Percentiles rank a stretch among this genome's conserved stretches.
Conservation (phyloP, 2,113 vertebrate species). For the Anser cygnoides region DNA sequence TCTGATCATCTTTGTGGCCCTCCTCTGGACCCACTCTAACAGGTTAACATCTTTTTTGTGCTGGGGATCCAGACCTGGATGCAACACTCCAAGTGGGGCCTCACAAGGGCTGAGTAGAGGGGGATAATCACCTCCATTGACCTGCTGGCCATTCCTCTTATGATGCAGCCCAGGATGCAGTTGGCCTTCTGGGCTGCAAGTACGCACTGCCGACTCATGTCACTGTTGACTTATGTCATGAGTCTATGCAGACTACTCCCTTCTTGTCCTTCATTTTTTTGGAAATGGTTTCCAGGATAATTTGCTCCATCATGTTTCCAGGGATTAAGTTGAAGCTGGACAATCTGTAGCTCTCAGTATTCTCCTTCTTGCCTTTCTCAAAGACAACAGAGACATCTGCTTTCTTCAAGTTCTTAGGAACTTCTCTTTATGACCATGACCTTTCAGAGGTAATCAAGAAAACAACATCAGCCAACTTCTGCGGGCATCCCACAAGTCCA, state of each 20-base stretch:
- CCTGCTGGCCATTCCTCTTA: too few species aligned
- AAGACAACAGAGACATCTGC: not conserved
- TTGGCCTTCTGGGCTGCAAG: too few species aligned
- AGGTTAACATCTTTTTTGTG: too few species aligned
- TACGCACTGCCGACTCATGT: too few species aligned
- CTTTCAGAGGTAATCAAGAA: not conserved
- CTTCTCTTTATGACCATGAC: rapidly evolving
- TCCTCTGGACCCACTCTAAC: too few species aligned
- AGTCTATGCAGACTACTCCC: not conserved
- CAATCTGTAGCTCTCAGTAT: not conserved
- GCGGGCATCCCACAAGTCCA: not conserved
- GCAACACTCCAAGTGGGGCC: too few species aligned
- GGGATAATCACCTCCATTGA: too few species aligned
- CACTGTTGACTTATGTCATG: too few species aligned
- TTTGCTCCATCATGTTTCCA: not conserved
- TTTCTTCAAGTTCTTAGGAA: not conserved
- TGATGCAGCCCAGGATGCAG: too few species aligned
- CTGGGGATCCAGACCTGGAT: too few species aligned
- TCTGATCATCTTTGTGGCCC: too few species aligned
- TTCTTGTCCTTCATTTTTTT: not conserved
- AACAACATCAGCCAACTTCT: not conserved
- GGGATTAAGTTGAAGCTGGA: not conserved
- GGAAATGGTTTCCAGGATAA: not conserved
- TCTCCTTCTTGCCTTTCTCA: not conserved
- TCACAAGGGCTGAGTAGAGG: too few species aligned